A percentile compares a stretch with the other conserved stretches of the same genome.
Conservation (phyloP, 2,888 invertebrate species). For the Calliscelio sp. region DNA sequence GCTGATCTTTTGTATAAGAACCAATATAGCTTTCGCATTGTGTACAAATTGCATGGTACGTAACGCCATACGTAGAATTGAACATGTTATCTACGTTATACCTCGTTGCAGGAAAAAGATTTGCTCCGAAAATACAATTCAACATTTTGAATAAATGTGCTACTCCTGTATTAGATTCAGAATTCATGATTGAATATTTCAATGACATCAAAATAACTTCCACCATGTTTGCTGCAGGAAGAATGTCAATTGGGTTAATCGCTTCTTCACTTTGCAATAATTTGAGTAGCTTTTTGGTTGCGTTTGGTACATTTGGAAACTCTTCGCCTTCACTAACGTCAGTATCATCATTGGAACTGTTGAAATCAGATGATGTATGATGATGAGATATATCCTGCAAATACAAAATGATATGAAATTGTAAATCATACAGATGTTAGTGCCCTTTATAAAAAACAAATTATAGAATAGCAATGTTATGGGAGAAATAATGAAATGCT, state of each 20-base stretch:
- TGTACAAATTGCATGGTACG: slow-evolving; percentile 23
- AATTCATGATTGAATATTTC: slow-evolving; percentile 21
- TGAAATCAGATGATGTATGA: background rate
- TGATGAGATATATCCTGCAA: background rate
- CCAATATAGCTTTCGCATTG: slow-evolving; percentile 17
- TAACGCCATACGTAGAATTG: background rate
- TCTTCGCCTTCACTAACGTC: background rate
- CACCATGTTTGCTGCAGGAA: slow-evolving; percentile 17
- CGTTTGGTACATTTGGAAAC: background rate
- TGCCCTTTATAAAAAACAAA: background rate
- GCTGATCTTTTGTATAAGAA: background rate
- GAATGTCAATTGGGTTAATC: background rate
- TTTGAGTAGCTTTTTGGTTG: background rate
- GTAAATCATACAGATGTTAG: background rate
- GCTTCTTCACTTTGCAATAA: background rate
- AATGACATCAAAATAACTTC: slow-evolving; percentile 26
- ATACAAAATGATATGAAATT: background rate
- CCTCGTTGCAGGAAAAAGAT: slow-evolving; percentile 12
- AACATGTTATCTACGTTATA: slow-evolving; percentile 23
- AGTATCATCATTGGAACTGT: background rate
- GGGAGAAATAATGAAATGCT: too few species aligned
- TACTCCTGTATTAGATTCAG: background rate
- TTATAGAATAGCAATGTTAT: too few species aligned
- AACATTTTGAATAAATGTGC: slow-evolving; percentile 24
- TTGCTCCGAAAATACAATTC: slow-evolving; percentile 4